Evolutionary conservation across 2,888 invertebrate species (phyloP).

Genomic region (Apotomis capreana): DNA sequence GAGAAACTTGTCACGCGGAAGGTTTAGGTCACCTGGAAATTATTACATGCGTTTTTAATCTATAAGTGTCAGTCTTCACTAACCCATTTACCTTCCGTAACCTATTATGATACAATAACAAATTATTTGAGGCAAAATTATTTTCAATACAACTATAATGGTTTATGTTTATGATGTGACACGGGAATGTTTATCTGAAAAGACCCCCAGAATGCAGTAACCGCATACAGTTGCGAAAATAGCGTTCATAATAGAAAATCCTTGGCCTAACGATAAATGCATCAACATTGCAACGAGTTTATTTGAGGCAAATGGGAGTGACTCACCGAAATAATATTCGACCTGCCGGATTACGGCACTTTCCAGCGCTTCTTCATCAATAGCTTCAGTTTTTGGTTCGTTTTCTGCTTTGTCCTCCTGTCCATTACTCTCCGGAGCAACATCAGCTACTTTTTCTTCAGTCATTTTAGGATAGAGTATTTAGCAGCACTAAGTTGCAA

Average conservation of each 20-base stretch:
- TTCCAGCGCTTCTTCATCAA: conserved; percentile 74
- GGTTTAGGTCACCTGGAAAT: conserved; percentile 91
- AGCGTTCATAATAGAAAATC: conserved; percentile 19
- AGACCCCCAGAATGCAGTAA: neutral
- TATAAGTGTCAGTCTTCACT: neutral
- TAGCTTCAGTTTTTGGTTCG: conserved; percentile 49
- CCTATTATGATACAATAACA: too few relatives aligned
- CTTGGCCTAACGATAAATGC: conserved; percentile 25
- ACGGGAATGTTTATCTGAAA: neutral
- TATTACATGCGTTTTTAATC: neutral
- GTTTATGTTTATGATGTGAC: neutral
- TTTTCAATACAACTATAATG: too few relatives aligned
- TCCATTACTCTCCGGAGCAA: conserved; percentile 59
- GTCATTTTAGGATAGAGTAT: conserved; percentile 59
- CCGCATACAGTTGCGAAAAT: neutral
- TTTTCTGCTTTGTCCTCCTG: conserved; percentile 57
- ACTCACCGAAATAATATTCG: conserved; percentile 85
- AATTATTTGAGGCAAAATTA: too few relatives aligned
- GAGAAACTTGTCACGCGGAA: conserved; percentile 96
- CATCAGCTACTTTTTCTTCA: conserved; percentile 64
- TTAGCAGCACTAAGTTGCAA: conserved; percentile 16
- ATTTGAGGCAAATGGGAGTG: conserved; percentile 16
- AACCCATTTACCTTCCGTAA: too few relatives aligned
- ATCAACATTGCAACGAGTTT: conserved; percentile 1
- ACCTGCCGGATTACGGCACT: conserved; percentile 87